Base-by-base conservation (phyloP, 2,888 invertebrate genomes). In the Eilema sororculum region DNA sequence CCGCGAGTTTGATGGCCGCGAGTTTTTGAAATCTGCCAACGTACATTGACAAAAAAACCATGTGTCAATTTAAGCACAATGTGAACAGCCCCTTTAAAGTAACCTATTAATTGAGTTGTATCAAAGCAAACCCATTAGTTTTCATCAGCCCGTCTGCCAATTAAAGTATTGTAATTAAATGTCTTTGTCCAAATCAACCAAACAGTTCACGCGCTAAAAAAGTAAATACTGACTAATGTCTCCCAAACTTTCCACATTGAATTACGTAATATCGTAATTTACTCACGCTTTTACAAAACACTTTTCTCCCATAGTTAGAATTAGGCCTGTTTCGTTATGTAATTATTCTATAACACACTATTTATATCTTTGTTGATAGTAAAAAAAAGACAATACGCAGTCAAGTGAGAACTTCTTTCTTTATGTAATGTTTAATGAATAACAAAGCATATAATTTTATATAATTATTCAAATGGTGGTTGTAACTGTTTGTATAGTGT, bases 371-470 rank as follows among this genome's bases (percentile, higher is more conserved):
- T 71, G 37, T 8, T 65, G 61, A 41, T 16, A 30, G n/a, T 33
- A 28, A 10, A 33, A 73, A 68, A 73, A 68, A 79, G 80, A 82
- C 77, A 74, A 82, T 69, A 73, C 22, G 73, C 81, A 80, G 72
- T 78, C 72, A 80, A 74, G 78, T 82, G 80, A 77, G 80, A 80
- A 80, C 63, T 70, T 62, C 46, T 74, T 68, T 64, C 66, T 46
- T 80, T 81, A 78, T 76, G 74, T 82, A 81, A 82, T 59, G 63
- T 65, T 74, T 73, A 72, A 78, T 58, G 65, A 71, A 77, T 74
- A 73, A 80, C 72, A 80, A 75, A 77, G 74, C 75, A 69, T 69
- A 73, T 80, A 69, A 71, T 78, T 79, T 80, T 73, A 82, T 78
- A 77, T 82, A 82, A 81, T 81, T 76, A 78, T 78, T 77, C 71